Base-by-base conservation (phyloP, 2,113 vertebrate species). In the Macrotus californicus region DNA sequence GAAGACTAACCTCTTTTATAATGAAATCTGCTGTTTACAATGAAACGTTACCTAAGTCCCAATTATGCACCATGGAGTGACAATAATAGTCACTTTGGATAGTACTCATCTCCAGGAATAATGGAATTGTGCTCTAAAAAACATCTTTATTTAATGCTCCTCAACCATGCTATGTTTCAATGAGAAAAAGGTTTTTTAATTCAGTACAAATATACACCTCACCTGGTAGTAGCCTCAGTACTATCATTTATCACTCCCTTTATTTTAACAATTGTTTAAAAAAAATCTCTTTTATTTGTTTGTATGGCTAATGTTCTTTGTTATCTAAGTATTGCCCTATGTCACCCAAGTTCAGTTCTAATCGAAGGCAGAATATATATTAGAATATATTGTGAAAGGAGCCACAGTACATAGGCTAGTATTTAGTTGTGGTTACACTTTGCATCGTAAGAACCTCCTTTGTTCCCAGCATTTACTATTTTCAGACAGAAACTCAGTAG, bases 381-480 rank as follows among this genome's bases (percentile, higher is more conserved):
- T 87, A 93, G 61, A 88, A 61, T 69, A 77, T 29, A 24, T 4
- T 46, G 24, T 64, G 10, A 43, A 75, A 80, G 11, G 18, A 93
- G 41, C 31, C 64, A n/a, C 15, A 82, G 1, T 34, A 18, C 34
- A 12, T 34, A 86, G 67, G 56, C 50, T 72, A 59, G 10, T 82
- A 89, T 97, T 98, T 93, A 93, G 64, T 36, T 80, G 0, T 18
- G 31, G 76, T 39, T 46, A 46, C 48, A 61, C 46, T 54, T 54
- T 79, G 41, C 66, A 82, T 22, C 80, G 5, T 59, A 70, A 95
- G 96, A 89, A 36, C 41, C 24, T 19, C 19, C 64, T 86, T 94
- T 97, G 26, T 95, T 84, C 39, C 81, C 31, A 82, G 75, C 90
- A 92, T 95, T 94, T 95, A 36, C 5, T 96, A 54, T 92, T 96